Evolutionary conservation across 2,113 vertebrate genomes (phyloP), one percentile per base, ranked within the genome.

Genomic region (Axis porcinus): DNA sequence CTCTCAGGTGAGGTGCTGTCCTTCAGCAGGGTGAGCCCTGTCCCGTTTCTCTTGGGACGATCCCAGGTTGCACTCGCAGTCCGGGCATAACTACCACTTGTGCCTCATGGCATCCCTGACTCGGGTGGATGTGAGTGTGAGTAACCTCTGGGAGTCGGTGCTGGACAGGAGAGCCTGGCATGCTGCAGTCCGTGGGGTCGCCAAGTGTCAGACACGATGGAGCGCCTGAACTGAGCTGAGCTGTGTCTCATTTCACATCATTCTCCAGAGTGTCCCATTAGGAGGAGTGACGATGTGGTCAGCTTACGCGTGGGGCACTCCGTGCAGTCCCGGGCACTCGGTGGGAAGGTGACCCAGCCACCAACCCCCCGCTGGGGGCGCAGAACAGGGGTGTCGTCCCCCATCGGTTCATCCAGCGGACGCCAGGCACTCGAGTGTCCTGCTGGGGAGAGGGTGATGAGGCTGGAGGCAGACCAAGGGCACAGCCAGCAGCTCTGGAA

Each of bases 401-500:
- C 27, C 12, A 1, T 33, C 40, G 43, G 1, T 27, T 87, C 64
- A 40, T 19, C 28, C 60, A 13, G 33, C 1, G 1, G 33, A 9
- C 0, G 28, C 60, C 52, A 67, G 67, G 43, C 23, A 2, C 16
- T 54, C 25, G 23, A 79, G 52, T 8, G 1, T 47, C 23, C 0
- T 50, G 62, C 40, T 7, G 27, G 27, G 23, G 88, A 15, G 82
- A 16, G 50, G 11, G 40, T 12, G 43, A 27, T 13, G 11, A 50
- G n/a, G 13, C 87, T 54, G 74, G 76, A 25, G 47, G 19, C 45
- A 30, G 74, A 16, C 33, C 7, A 28, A 43, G 86, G 94, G 47
- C n/a, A 1, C 36, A 81, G 84, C 70, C 62, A 28, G 58, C 40
- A 60, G 55, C 83, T 91, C 94, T 95, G 95, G 85, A 62, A 88